These are phyloP conservation scores for Takifugu bimaculatus DNA, from an alignment of 2,113 vertebrate species.

Conservation along the genomic window DNA sequence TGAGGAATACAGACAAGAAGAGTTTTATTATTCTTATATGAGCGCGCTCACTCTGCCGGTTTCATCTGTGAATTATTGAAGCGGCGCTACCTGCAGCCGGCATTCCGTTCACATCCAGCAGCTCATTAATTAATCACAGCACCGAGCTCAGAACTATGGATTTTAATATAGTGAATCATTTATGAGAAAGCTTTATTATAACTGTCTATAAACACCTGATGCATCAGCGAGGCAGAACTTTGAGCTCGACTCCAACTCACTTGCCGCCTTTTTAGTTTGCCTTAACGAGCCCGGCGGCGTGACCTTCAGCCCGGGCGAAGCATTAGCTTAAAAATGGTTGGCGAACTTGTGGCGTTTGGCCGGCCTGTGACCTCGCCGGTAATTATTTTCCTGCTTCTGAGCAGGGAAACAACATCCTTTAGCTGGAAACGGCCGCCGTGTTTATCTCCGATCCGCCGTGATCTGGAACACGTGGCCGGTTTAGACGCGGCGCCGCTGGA, in stretches of 20 bases:
- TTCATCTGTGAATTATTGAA: constrained; percentile 60
- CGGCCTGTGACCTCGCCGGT: constrained; percentile 46
- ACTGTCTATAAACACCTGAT: constrained; percentile 27
- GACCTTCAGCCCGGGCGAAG: constrained; percentile 61
- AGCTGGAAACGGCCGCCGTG: no score
- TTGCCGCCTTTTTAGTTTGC: neutral
- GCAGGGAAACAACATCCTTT: constrained; percentile 19
- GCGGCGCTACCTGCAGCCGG: constrained; percentile 34
- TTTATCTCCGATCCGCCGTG: no score
- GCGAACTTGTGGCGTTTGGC: constrained; percentile 50
- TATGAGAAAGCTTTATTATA: constrained; percentile 34
- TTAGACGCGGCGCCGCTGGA: no score
- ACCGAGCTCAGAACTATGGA: constrained; percentile 32
- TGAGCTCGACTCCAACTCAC: neutral
- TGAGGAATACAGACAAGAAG: constrained; percentile 26
- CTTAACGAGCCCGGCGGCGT: constrained; percentile 31
- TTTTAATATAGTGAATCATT: constrained; percentile 49
- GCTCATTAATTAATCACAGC: constrained; percentile 55
- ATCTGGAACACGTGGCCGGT: no score
- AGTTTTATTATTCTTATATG: constrained; percentile 50
- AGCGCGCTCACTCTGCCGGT: constrained; percentile 29
- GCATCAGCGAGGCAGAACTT: neutral
- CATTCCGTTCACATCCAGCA: constrained; percentile 26
- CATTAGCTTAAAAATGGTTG: constrained; percentile 50
- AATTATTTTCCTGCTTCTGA: constrained; percentile 60